These are phyloP conservation scores for Chloroceryle aenea DNA, from an alignment of 2,113 vertebrate genomes.

Conservation along the genomic window DNA sequence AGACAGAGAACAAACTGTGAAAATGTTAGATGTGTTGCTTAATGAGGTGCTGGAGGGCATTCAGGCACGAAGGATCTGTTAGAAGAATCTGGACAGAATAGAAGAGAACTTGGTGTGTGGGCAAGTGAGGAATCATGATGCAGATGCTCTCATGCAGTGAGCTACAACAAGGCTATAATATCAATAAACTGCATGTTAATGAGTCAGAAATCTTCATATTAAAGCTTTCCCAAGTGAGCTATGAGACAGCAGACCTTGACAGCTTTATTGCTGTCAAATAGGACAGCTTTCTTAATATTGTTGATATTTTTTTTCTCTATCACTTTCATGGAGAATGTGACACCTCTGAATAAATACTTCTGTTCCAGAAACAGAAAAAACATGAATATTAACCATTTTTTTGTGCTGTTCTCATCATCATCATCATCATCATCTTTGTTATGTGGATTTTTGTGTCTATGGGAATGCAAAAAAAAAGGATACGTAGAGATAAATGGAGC, in stretches of 20 bases:
- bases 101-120: neutral
- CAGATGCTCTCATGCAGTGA: neutral
- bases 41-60: neutral
- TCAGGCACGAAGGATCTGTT: neutral
- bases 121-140: neutral
- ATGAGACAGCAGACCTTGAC: neutral
- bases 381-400: neutral
- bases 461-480: neutral
- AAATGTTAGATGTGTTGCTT: neutral
- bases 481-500: neutral
- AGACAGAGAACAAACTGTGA: neutral
- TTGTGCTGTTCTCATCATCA: neutral
- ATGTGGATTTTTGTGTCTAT: neutral
- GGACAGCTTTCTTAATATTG: neutral
- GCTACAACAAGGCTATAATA: neutral
- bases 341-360: neutral
- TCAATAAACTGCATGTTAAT: conserved; percentile 47
- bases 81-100: neutral
- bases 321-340: neutral
- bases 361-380: neutral
- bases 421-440: neutral
- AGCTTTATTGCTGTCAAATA: neutral
- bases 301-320: neutral
- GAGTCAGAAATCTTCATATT: conserved; percentile 16
- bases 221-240: conserved; percentile 9